A percentile compares a stretch with the other conserved stretches of the same genome.
Conservation (phyloP, 2,797 vertebrate species). For the Furcifer pardalis region DNA sequence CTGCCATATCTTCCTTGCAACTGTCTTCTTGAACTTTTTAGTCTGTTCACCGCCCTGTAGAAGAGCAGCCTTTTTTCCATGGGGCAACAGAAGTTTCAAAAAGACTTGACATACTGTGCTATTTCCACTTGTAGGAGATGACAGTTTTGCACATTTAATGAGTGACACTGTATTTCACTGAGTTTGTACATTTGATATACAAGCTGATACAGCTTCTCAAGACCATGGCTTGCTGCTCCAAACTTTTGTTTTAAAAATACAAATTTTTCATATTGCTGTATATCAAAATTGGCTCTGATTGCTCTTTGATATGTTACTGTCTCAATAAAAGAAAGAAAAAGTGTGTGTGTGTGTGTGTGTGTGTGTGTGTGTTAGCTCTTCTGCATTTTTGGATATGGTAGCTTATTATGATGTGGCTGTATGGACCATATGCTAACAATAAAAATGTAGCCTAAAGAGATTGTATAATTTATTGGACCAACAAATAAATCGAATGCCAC, state of each 20-base stretch:
- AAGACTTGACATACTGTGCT: not conserved
- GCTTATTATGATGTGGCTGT: conserved; percentile 16
- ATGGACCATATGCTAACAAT: not conserved
- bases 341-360: not conserved
- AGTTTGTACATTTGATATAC: conserved; percentile 4
- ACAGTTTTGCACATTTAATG: not conserved
- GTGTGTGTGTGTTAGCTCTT: not conserved
- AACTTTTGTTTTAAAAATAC: not conserved
- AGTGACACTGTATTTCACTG: not conserved
- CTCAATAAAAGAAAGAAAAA: not conserved
- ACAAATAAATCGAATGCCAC: conserved; percentile 4
- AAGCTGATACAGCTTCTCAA: not conserved
- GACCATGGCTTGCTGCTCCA: not conserved
- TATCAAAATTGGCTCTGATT: conserved; percentile 20
- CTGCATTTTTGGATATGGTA: conserved; percentile 23
- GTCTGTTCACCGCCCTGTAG: not conserved
- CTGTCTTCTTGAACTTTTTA: not conserved
- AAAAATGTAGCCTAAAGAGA: conserved; percentile 21
- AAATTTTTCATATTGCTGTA: not conserved
- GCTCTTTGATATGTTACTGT: not conserved
- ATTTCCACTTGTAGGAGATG: not conserved
- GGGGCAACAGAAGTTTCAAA: not conserved
- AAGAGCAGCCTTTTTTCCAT: not conserved
- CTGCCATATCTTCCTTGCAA: not conserved
- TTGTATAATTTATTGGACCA: not conserved